These are phyloP conservation scores for Catostomus latipinnis DNA, from an alignment of 2,797 vertebrate genomes.

Conservation along the genomic window DNA sequence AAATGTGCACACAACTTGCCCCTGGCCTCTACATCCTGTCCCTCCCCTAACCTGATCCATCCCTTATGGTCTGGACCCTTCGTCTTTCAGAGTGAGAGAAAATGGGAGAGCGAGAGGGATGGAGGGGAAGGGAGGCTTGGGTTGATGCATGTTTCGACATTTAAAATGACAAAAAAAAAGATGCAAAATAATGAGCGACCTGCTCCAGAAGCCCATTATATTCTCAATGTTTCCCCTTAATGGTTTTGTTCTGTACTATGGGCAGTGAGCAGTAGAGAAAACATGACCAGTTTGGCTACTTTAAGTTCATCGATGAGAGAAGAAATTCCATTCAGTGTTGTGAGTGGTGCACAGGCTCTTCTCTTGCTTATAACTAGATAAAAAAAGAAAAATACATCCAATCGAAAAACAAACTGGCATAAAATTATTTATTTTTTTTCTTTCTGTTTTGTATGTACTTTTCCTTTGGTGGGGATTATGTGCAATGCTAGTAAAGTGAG, in stretches of 20 bases:
- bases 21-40: slow-evolving; percentile 63
- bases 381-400: slow-evolving; percentile 55
- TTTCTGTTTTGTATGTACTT: slow-evolving; percentile 63
- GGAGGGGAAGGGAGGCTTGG: slow-evolving; percentile 34
- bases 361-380: slow-evolving; percentile 23
- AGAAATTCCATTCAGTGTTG: slow-evolving; percentile 65
- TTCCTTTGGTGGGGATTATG: slow-evolving; percentile 76
- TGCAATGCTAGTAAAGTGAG: slow-evolving; percentile 73
- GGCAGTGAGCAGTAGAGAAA: slow-evolving; percentile 65
- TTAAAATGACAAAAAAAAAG: slow-evolving; percentile 45
- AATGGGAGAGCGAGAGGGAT: slow-evolving; percentile 33
- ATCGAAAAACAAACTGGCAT: slow-evolving; percentile 62
- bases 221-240: slow-evolving; percentile 62
- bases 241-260: slow-evolving; percentile 74
- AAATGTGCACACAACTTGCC: slow-evolving; percentile 66
- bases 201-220: slow-evolving; percentile 70
- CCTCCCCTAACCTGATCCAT: slow-evolving; percentile 51
- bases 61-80: slow-evolving; percentile 48
- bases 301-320: slow-evolving; percentile 74
- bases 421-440: slow-evolving; percentile 58
- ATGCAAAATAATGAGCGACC: slow-evolving; percentile 52
- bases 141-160: slow-evolving; percentile 65
- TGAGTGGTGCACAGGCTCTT: slow-evolving; percentile 60
- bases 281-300: slow-evolving; percentile 72
- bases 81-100: slow-evolving; percentile 50